These are phyloP conservation scores for Xanthorhoe designata DNA, from an alignment of 2,888 invertebrate genomes.

Conservation along the genomic window DNA sequence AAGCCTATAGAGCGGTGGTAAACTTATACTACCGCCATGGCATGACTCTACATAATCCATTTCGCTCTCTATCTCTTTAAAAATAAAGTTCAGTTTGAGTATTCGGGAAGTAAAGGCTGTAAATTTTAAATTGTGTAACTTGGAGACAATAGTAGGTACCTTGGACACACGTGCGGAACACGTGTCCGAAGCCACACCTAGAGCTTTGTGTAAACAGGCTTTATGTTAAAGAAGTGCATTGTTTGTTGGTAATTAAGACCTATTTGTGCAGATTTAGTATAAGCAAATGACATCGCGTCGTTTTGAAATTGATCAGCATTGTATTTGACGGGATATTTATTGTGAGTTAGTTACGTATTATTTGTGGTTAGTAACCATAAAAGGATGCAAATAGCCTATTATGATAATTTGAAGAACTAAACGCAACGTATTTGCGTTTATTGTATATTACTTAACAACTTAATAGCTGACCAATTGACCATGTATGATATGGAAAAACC, in stretches of 20 bases:
- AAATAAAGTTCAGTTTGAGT: constrained; percentile 31
- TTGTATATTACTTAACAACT: no score
- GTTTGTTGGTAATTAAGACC: constrained; percentile 25
- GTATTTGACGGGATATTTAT: background rate
- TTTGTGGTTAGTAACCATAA: background rate
- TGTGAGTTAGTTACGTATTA: background rate
- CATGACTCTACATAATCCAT: constrained; percentile 32
- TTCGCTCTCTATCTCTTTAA: background rate
- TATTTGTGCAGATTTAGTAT: constrained; percentile 5
- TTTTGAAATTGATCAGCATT: constrained; percentile 1
- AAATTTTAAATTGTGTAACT: constrained; percentile 44
- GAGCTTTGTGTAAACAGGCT: constrained; percentile 39
- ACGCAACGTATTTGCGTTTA: background rate
- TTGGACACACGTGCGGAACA: constrained; percentile 65
- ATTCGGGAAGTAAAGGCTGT: constrained; percentile 25
- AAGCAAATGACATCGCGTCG: background rate
- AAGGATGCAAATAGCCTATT: background rate
- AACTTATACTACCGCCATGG: constrained; percentile 56
- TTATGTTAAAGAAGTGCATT: constrained; percentile 33
- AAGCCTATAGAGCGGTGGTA: constrained; percentile 52
- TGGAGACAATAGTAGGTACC: constrained; percentile 62
- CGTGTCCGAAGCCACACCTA: constrained; percentile 59
- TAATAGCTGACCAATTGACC: no score
- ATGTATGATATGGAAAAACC: no score
- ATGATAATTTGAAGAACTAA: background rate